Evolutionary conservation across 2,888 invertebrate genomes (phyloP).

Genomic region (Macrosoma leucophasiata): DNA sequence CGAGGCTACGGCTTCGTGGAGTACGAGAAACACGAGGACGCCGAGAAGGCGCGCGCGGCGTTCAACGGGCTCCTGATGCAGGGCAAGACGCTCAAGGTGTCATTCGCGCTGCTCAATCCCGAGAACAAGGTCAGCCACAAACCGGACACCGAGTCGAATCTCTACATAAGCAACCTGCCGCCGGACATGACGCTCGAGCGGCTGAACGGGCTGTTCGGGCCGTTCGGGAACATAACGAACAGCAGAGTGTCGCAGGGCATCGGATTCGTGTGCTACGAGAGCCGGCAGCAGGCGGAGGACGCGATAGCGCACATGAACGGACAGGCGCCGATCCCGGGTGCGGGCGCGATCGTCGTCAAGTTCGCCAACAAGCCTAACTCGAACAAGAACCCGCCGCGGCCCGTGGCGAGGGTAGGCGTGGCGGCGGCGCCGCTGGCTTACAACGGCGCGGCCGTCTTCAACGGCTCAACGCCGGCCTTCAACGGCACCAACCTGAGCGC

Average conservation of each 20-base stretch:
- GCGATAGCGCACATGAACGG: constrained; percentile 67
- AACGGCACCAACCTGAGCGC: constrained; percentile 57
- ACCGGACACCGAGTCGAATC: constrained; percentile 69
- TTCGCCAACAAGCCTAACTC: constrained; percentile 68
- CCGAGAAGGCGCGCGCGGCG: constrained; percentile 70
- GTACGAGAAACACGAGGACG: constrained; percentile 71
- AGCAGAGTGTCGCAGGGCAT: constrained; percentile 71
- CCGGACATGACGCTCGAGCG: constrained; percentile 71
- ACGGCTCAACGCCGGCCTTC: constrained; percentile 53
- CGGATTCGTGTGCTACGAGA: constrained; percentile 70
- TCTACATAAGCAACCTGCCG: constrained; percentile 71
- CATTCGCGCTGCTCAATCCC: constrained; percentile 70
- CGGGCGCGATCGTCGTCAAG: constrained; percentile 66
- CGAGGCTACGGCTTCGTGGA: constrained; percentile 72
- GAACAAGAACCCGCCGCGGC: constrained; percentile 60
- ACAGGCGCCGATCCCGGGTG: constrained; percentile 57
- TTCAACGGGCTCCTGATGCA: constrained; percentile 73
- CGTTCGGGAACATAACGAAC: constrained; percentile 66
- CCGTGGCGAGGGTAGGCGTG: constrained; percentile 49
- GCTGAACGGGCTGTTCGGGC: constrained; percentile 59
- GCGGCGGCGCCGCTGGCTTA: constrained; percentile 50
- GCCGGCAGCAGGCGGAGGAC: constrained; percentile 63
- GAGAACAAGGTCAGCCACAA: constrained; percentile 71
- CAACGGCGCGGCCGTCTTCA: constrained; percentile 62
- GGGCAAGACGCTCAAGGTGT: constrained; percentile 71